Evolutionary conservation across 2,113 vertebrate species (phyloP), one percentile per base, ranked within the genome.

Genomic region (Caretta caretta): DNA sequence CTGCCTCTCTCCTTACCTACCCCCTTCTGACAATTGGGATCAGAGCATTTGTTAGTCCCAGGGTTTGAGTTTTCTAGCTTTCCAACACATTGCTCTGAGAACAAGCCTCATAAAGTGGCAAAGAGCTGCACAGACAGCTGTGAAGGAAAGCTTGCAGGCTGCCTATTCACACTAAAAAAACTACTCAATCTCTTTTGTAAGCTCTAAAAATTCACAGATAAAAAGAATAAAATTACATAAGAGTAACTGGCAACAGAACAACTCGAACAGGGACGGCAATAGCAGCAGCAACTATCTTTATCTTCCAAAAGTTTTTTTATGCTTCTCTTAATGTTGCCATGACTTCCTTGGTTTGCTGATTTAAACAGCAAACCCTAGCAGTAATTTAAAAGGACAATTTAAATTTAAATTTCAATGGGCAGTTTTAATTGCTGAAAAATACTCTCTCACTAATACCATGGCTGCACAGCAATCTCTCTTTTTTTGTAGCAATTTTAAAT

Each of bases 401-500:
- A 76, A 11, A 53, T 54, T 54, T 54, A 10, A 51, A 54, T 75
- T n/a, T 81, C 8, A 35, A 69, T 49, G 29, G 35, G 54, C 11
- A 38, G 17, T 51, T 75, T 62, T 13, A 69, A 8, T 78, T 86
- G 25, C 5, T 89, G 62, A 76, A 94, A 93, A 75, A 49, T 1
- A n/a, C 19, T 31, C 81, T 86, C 82, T 50, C 59, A 78, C 80
- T 92, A 82, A 81, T 84, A 93, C 84, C 56, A 86, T 79, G 54
- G 57, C 56, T 86, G 17, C n/a, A 49, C 46, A 69, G 59, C 49
- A 49, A 54, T 78, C 49, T 81, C 82, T 89, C 59, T 38, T 16
- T 92, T 92, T 91, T 59, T 86, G 69, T 29, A 50, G 48, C 10
- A 88, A 80, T 90, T 89, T 94, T 10, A 72, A 95, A 20, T 27